Evolutionary conservation across 2,113 vertebrate genomes (phyloP).

Genomic region (Saguinus imperator): DNA sequence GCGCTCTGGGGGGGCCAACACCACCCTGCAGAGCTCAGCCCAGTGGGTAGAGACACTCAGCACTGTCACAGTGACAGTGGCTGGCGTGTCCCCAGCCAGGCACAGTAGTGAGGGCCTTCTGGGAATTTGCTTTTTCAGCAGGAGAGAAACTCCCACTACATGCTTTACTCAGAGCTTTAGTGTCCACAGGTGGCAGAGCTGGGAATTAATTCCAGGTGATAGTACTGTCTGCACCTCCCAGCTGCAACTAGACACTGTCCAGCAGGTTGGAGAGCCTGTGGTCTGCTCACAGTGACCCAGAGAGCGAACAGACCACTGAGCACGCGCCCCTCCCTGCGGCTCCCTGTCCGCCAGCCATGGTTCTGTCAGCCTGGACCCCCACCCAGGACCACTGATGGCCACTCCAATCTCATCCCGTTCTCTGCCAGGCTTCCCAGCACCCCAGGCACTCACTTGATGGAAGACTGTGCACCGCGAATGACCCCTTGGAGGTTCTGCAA

Average conservation of each 20-base stretch:
- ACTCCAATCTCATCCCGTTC: neutral
- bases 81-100: neutral
- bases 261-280: accelerated
- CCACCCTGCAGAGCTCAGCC: neutral
- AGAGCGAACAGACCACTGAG: accelerated
- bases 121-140: accelerated
- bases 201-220: accelerated
- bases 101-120: neutral
- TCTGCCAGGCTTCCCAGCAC: accelerated
- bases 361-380: no score
- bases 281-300: neutral
- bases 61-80: accelerated
- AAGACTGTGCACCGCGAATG: slow-evolving; percentile 82
- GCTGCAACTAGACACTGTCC: accelerated
- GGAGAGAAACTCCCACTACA: accelerated
- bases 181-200: accelerated
- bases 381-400: neutral
- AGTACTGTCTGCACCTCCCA: accelerated
- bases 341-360: accelerated
- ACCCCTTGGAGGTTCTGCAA: slow-evolving; percentile 88
- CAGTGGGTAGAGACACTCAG: no score
- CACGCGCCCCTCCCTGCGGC: accelerated
- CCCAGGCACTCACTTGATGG: slow-evolving; percentile 85
- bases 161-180: neutral
- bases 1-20: accelerated